Conservation (phyloP, 1,140 invertebrate genomes). For the Bombus balteatus region DNA sequence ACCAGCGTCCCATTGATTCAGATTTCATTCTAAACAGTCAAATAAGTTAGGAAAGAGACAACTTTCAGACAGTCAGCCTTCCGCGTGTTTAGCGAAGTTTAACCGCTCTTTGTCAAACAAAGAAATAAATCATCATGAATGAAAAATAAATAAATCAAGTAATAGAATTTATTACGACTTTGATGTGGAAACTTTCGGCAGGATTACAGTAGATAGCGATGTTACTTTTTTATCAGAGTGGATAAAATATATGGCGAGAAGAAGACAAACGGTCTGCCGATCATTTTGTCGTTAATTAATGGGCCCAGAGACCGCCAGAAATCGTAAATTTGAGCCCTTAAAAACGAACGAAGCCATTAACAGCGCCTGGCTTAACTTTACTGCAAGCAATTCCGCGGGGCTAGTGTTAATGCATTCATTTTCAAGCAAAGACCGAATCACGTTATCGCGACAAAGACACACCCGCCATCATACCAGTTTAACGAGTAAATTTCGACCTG, state of each 20-base stretch:
- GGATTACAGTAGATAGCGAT: background rate
- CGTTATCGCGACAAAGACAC: slow-evolving; percentile 11
- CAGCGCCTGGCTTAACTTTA: slow-evolving; percentile 30
- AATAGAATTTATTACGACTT: too few species aligned
- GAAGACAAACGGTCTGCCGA: background rate
- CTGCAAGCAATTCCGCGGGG: background rate
- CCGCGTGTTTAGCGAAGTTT: too few species aligned
- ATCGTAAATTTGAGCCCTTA: slow-evolving; percentile 13
- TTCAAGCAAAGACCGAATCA: background rate
- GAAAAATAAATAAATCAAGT: too few species aligned
- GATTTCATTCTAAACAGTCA: too few species aligned
- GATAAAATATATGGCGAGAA: background rate
- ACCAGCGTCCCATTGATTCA: too few species aligned
- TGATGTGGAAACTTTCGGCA: too few species aligned
- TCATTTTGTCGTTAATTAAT: slow-evolving; percentile 26
- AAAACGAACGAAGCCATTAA: slow-evolving; percentile 23
- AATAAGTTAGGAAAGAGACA: too few species aligned
- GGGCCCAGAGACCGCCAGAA: background rate
- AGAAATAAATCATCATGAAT: too few species aligned
- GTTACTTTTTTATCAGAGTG: background rate
- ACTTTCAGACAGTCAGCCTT: too few species aligned
- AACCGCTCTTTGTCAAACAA: too few species aligned
- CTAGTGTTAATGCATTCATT: slow-evolving; percentile 36
- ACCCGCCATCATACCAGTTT: background rate
- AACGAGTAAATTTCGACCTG: slow-evolving; percentile 1